Percentiles rank a stretch among this genome's conserved stretches.
phyloP scores from a whole-genome alignment of 2,797 vertebrate species.

The Silurus lanzhouensis region DNA sequence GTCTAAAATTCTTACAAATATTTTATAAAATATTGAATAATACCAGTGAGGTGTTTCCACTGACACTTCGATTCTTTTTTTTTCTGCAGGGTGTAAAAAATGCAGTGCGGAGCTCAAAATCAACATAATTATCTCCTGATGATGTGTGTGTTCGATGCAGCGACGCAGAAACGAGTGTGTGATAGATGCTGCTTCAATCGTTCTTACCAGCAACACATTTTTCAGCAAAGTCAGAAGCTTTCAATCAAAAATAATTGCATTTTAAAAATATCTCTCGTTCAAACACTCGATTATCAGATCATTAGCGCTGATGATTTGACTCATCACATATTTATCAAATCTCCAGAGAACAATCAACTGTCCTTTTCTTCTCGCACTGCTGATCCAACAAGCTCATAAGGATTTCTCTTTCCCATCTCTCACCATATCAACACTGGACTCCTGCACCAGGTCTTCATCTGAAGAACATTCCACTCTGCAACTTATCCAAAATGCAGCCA shows the following conservation, averaged over 20 bases:
- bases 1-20: not conserved
- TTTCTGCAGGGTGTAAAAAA: conserved; percentile 2
- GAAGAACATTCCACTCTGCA: too few species aligned
- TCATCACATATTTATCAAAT: too few species aligned
- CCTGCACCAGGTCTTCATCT: too few species aligned
- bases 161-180: conserved; percentile 5
- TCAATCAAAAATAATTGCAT: not conserved
- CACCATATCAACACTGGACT: too few species aligned
- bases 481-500: too few species aligned
- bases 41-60: not conserved
- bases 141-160: conserved; percentile 32
- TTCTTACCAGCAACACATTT: not conserved
- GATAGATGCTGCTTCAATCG: not conserved
- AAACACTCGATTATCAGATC: not conserved
- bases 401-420: too few species aligned
- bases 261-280: not conserved
- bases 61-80: not conserved
- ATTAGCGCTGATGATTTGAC: not conserved
- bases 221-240: not conserved
- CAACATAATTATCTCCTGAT: conserved; percentile 37
- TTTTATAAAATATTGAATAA: not conserved
- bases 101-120: not conserved
- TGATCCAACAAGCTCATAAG: too few species aligned
- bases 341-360: too few species aligned
- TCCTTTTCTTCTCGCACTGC: too few species aligned